A percentile compares a stretch with the other conserved stretches of the same genome.
phyloP scores from a whole-genome alignment of 92 coral and sea anemone species.

The Desmophyllum pertusum region DNA sequence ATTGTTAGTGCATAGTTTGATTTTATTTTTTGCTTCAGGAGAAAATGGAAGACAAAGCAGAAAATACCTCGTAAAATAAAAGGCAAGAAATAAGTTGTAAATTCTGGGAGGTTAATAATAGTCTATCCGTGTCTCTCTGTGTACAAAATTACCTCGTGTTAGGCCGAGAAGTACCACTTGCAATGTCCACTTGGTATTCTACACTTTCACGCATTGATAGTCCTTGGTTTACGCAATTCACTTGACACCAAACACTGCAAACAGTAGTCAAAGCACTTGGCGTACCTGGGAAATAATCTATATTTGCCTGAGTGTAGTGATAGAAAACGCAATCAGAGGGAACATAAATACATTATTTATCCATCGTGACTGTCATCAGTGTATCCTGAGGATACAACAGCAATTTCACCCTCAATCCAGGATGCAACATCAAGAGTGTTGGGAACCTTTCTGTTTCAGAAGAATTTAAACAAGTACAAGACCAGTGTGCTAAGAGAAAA shows the following conservation, averaged over 20 bases:
- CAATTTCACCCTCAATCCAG: neutral
- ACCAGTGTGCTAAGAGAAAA: neutral
- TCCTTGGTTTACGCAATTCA: too few relatives aligned
- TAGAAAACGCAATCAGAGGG: neutral
- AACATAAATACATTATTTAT: too few relatives aligned
- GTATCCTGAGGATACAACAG: neutral
- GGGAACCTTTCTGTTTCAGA: neutral
- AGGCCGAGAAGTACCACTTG: too few relatives aligned
- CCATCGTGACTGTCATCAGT: neutral
- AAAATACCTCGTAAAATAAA: neutral
- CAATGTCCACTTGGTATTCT: too few relatives aligned
- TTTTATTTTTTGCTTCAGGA: neutral
- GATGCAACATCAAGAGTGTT: neutral
- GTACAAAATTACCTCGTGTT: neutral
- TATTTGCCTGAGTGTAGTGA: too few relatives aligned
- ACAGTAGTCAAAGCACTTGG: too few relatives aligned
- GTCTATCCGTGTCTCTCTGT: neutral
- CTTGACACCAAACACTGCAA: too few relatives aligned
- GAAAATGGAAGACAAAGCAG: conserved; percentile 2
- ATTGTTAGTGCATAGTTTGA: too few relatives aligned
- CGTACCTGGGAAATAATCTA: too few relatives aligned
- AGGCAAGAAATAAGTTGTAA: neutral
- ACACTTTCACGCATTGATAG: too few relatives aligned
- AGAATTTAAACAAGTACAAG: neutral
- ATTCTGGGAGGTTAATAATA: neutral